Evolutionary conservation across 2,888 invertebrate genomes (phyloP), one percentile per base, ranked within the genome.

Genomic region (Ectemnius lituratus): DNA sequence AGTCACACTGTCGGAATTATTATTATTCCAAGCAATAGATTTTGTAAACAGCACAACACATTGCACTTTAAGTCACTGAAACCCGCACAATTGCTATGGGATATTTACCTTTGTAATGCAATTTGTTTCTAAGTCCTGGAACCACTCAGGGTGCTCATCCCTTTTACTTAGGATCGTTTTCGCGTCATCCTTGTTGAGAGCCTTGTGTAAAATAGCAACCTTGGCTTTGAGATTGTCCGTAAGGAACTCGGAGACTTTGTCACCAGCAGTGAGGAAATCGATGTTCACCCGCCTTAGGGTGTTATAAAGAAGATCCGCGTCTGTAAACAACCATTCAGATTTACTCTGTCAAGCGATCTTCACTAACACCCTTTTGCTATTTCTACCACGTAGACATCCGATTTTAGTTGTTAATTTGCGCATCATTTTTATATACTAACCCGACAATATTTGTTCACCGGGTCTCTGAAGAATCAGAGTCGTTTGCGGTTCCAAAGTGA

Each of bases 91-190:
- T 23, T 23, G 23, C 23, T 23, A 23, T 23, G 23, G 23, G 23
- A 2, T 27, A 75, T 75, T 76, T 75, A 90, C 90, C 84, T 91
- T 91, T 27, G 87, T 88, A 3, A 78, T 71, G 45, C 81, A 80
- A 70, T 86, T 88, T 6, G 89, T 89, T 81, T 92, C 90, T 66
- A 90, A 83, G 92, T 96, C 96, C 92, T 93, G 92, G 91, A 97
- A 97, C 97, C 97, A 97, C 75, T 94, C 94, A 0, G 95, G 94
- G 90, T 97, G 95, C 75, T 95, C 94, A 11, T 93, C 91, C 76
- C 93, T 92, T 58, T 92, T 92, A 85, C 94, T 95, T 28, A 94
- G 91, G 80, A 92, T 90, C 0, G 92, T 92, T 81, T 94, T 94
- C 18, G 92, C 92, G 4, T 93, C 92, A 86, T 95, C 93, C 79